Evolutionary conservation across 1,140 invertebrate species (phyloP), one percentile per base, ranked within the genome.

Genomic region (Rhopalosiphum maidis): DNA sequence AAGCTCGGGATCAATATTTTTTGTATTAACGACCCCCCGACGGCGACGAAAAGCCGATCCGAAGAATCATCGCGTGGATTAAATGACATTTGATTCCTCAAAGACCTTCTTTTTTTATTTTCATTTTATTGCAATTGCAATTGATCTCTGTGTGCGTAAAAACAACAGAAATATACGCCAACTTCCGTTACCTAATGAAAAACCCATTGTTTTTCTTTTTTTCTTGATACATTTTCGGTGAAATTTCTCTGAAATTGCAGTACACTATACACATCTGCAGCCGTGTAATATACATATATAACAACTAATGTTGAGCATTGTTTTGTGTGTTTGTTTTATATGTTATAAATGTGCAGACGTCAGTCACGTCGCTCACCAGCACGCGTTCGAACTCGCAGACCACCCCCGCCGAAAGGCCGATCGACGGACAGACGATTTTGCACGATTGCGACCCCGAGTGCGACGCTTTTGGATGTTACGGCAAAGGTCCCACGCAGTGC

Each of bases 381-480:
- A 90, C 89, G 41, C 60, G 93, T 95, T 85, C 94, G 95, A 55
- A 95, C 95, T 30, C 95, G 95, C 94, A 95, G 95, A 4, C 93
- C 95, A 6, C 95, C 95, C 93, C 90, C 87, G 92, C 89, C 89
- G 93, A 82, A 55, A 60, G 85, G 87, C 95, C 41, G 94, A 94
- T 94, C 48, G 94, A 95, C 93, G 96, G 96, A 90, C 94, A 95
- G 3, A 96, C 96, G 94, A 96, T 97, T 90, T 96, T 97, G 93
- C 96, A 97, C 94, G 96, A 97, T 94, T 98, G 97, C 95, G 97
- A 98, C 95, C 96, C 97, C 77, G 97, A 98, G 95, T 98, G 97
- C 95, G 97, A 98, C 95, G 95, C 96, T 87, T 97, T 97, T 94
- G 97, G 97, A 83, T 98, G 97, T 95, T 98, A 98, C 94, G 97